phyloP scores from a whole-genome alignment of 2,888 invertebrate genomes.

The Amphipyra tragopoginis region DNA sequence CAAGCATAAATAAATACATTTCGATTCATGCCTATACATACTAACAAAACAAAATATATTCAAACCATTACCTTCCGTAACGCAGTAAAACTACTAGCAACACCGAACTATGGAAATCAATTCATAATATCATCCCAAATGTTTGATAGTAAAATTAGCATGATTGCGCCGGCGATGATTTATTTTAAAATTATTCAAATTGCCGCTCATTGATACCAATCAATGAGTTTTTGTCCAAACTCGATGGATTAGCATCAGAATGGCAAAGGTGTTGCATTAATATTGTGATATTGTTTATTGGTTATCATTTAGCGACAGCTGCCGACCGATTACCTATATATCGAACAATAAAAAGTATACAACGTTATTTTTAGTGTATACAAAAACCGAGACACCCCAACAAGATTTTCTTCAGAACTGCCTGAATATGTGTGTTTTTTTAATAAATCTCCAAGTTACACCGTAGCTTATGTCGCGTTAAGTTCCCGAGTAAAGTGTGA shows the following conservation, averaged over 20 bases:
- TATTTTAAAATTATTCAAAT: slow-evolving; percentile 82
- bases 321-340: slow-evolving; percentile 29
- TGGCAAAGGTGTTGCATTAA: slow-evolving; percentile 67
- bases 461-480: too few relatives aligned
- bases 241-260: slow-evolving; percentile 78
- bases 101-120: slow-evolving; percentile 49
- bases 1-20: slow-evolving; percentile 21
- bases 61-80: slow-evolving; percentile 58
- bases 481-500: too few relatives aligned
- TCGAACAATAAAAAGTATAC: slow-evolving; percentile 5
- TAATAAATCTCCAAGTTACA: too few relatives aligned
- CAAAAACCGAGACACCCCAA: too few relatives aligned
- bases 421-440: too few relatives aligned
- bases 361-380: too few relatives aligned
- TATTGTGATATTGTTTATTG: slow-evolving; percentile 66
- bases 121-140: slow-evolving; percentile 63
- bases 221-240: slow-evolving; percentile 75
- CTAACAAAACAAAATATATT: slow-evolving; percentile 30
- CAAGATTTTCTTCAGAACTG: too few relatives aligned
- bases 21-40: slow-evolving; percentile 12
- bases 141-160: slow-evolving; percentile 71
- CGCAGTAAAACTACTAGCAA: slow-evolving; percentile 38
- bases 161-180: slow-evolving; percentile 75
- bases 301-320: slow-evolving; percentile 61
- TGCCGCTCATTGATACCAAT: slow-evolving; percentile 74